Percentiles rank a stretch among this genome's conserved stretches.
Conservation (phyloP, 2,888 invertebrate species). For the Drosophila birchii region DNA sequence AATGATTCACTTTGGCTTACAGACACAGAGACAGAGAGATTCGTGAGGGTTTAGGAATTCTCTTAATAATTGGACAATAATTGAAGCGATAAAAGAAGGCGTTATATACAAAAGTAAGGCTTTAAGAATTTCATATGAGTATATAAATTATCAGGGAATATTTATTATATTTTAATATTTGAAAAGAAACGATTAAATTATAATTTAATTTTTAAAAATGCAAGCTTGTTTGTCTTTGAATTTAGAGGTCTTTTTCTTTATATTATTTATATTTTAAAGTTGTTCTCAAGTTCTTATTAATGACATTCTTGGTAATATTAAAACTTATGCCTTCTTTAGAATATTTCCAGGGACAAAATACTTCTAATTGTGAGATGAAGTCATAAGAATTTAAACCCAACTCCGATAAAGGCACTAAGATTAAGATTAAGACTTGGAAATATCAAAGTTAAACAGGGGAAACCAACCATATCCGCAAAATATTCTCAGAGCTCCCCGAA, state of each 20-base stretch:
- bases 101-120: not conserved
- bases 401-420: not conserved
- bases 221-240: not conserved
- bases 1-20: slow-evolving; percentile 33
- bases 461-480: slow-evolving; percentile 2
- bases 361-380: not conserved
- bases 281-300: not conserved
- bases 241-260: too few species aligned
- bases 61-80: slow-evolving; percentile 1
- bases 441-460: not conserved
- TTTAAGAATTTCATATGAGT: too few species aligned
- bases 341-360: not conserved
- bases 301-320: not conserved
- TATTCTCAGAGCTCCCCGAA: slow-evolving; percentile 1
- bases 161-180: not conserved
- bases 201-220: too few species aligned
- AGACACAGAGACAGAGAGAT: not conserved
- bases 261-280: not conserved
- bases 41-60: slow-evolving; percentile 17
- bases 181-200: not conserved
- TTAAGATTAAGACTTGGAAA: not conserved
- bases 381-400: not conserved
- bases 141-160: not conserved
- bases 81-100: not conserved
- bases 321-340: not conserved